phyloP scores from a whole-genome alignment of 2,113 vertebrate genomes.

The Callaeas wilsoni region DNA sequence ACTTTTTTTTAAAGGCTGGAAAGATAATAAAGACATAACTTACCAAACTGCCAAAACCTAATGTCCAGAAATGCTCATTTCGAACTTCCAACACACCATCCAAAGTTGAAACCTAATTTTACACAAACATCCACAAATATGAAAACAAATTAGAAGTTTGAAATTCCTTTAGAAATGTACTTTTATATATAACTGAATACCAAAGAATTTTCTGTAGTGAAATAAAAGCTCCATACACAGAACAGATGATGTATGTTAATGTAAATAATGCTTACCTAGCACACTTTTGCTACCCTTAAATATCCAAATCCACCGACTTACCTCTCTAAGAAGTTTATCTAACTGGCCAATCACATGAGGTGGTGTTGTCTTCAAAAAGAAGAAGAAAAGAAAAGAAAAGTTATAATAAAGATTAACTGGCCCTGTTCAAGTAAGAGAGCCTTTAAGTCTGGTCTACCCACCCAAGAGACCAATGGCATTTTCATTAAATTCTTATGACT shows the following conservation, averaged over 20 bases:
- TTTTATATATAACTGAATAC: not conserved
- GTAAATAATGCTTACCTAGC: not conserved
- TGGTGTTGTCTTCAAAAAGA: slow-evolving; percentile 85
- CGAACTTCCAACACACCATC: slow-evolving; percentile 96
- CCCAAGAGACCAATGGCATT: not conserved
- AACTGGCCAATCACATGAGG: slow-evolving; percentile 95
- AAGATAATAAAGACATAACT: slow-evolving; percentile 19
- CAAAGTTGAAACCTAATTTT: slow-evolving; percentile 89
- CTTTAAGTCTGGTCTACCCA: not conserved
- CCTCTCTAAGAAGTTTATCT: slow-evolving; percentile 96
- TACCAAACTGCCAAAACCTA: slow-evolving; percentile 95
- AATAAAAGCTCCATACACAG: not conserved
- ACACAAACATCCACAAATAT: not conserved
- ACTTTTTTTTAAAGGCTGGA: not conserved
- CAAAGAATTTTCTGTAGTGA: not conserved
- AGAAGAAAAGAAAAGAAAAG: not conserved
- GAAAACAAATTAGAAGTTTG: not conserved
- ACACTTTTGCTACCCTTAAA: not conserved
- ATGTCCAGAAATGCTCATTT: slow-evolving; percentile 98
- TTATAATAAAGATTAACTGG: not conserved
- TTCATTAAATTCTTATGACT: not conserved
- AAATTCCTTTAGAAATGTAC: not conserved
- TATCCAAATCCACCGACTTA: slow-evolving; percentile 52
- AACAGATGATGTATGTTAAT: not conserved
- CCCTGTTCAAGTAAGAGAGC: not conserved